These are phyloP conservation scores for Antechinus stuartii DNA, from an alignment of 2,113 vertebrate genomes.

Conservation along the genomic window DNA sequence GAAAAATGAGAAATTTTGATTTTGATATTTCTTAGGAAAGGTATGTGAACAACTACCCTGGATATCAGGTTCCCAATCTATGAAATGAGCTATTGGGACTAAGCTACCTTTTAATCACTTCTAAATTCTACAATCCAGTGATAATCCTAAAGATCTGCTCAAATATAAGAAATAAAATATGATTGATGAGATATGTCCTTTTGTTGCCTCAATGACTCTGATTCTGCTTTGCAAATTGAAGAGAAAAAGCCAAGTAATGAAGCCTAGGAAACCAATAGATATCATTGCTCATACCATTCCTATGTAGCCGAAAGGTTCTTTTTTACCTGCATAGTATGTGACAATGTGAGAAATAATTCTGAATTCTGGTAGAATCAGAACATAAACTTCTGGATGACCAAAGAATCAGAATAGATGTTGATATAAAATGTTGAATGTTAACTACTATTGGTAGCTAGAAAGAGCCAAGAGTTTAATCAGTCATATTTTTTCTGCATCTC, in stretches of 20 bases:
- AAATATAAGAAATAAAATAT: conserved; percentile 1
- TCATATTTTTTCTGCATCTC: not conserved
- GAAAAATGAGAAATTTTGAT: not conserved
- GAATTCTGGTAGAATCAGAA: too few species aligned
- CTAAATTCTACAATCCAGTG: not conserved
- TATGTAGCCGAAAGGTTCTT: too few species aligned
- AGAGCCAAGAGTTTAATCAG: not conserved
- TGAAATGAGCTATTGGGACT: not conserved
- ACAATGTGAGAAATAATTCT: too few species aligned
- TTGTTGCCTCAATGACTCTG: not conserved
- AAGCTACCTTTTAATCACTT: not conserved
- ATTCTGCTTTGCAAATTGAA: not conserved
- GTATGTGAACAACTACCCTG: not conserved
- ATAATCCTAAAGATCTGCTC: not conserved
- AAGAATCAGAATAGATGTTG: too few species aligned
- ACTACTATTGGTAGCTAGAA: not conserved
- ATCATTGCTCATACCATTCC: too few species aligned
- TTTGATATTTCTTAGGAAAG: conserved; percentile 28
- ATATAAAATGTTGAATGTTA: not conserved
- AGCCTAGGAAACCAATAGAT: too few species aligned
- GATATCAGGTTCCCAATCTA: not conserved
- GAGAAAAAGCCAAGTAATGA: not conserved
- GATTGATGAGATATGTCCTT: not conserved
- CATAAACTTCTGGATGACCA: too few species aligned
- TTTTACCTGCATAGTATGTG: too few species aligned